These are phyloP conservation scores for Helicoverpa zea DNA, from an alignment of 1,140 invertebrate species.

Conservation along the genomic window DNA sequence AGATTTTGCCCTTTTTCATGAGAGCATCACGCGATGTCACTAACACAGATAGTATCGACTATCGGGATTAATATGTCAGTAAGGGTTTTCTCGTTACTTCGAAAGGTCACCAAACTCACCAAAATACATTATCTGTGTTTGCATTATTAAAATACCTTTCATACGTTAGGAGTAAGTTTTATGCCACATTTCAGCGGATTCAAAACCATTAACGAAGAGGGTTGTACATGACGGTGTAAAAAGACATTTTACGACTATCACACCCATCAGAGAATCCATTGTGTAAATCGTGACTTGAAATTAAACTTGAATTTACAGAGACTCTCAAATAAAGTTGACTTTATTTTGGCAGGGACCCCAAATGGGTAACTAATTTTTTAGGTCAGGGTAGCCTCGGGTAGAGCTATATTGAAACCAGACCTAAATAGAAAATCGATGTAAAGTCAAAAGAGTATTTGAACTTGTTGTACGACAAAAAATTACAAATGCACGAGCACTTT, in stretches of 20 bases:
- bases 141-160: too few species aligned
- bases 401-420: constrained; percentile 26
- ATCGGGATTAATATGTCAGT: constrained; percentile 6
- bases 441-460: too few species aligned
- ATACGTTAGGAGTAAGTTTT: too few species aligned
- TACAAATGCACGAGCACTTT: too few species aligned
- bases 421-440: constrained; percentile 27
- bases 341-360: constrained; percentile 15
- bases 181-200: neutral
- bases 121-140: neutral
- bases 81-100: neutral
- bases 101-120: neutral
- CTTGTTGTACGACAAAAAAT: too few species aligned
- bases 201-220: constrained; percentile 8
- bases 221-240: neutral
- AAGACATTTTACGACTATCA: constrained; percentile 16
- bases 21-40: constrained; percentile 30
- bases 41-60: neutral
- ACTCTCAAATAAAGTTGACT: constrained; percentile 20
- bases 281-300: constrained; percentile 9
- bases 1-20: constrained; percentile 6
- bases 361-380: constrained; percentile 16
- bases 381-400: constrained; percentile 5
- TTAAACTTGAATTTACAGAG: constrained; percentile 16
- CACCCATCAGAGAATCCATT: constrained; percentile 19